Base-by-base conservation (phyloP, 2,888 invertebrate species). In the Phragmatobia fuliginosa region DNA sequence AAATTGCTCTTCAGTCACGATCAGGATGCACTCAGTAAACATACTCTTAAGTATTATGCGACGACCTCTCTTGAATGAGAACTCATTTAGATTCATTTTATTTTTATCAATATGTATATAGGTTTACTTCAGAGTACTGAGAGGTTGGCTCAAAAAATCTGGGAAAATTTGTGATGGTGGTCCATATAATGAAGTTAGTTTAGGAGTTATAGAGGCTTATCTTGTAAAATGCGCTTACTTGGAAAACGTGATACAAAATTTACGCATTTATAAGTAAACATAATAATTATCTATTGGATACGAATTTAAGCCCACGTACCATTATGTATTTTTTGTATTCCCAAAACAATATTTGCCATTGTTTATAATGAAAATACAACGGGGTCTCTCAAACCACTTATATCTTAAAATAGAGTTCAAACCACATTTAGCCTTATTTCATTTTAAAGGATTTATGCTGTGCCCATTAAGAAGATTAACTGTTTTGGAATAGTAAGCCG, bases 391-490 rank as follows among this genome's bases (percentile, higher is more conserved):
- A 38, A 38, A 28, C 7, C 2, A 28, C 18, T 3, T n/a, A 49
- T 49, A 21, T 49, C 45, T 14, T 41, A 11, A 31, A 45, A 21
- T 36, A 16, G 10, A 36, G 21, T 58, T 59, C 16, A 64, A 18
- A 14, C 49, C 16, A 49, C 32, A 56, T n/a, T 11, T 62, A 41
- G 25, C 66, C 36, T 28, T 65, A 71, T 68, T 71, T 61, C 59
- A 41, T 58, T 74, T 64, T n/a, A 45, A 74, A 64, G 31, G 62
- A 62, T 66, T 74, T 62, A 70, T 69, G 45, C 66, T 38, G 21
- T 70, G 32, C 33, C 59, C 62, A 71, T 77, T 74, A 69, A 28
- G 52, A 41, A 77, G 74, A 58, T 80, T 74, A 74, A 64, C 62
- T 31, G 32, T 72, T 59, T 75, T 62, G n/a, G 60, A 70, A 71